Evolutionary conservation across 2,888 invertebrate species (phyloP), one percentile per base, ranked within the genome.

Genomic region (Coelopa pilipes): DNA sequence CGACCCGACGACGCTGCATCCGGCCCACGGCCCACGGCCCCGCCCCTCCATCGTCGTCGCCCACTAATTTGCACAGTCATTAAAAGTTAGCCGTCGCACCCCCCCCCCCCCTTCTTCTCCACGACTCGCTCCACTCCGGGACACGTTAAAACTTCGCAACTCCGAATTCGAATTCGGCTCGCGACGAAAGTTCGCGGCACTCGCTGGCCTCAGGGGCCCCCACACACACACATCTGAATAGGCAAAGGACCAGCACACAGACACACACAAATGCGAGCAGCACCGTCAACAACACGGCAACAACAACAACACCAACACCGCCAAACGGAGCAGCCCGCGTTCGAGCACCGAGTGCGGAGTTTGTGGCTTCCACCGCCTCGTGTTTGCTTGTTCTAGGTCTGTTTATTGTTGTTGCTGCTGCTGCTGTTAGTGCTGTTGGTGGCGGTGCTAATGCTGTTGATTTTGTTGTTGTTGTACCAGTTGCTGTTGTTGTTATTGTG

Each of bases 11-110:
- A 34, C 34, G 34, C 34, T 34, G 34, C 34, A 34, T 4, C 34
- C 7, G 13, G 12, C 24, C 21, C 57, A 21, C 19, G 57, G n/a
- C 9, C 57, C 57, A 21, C 21, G 24, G 4, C 11, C 57, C 57
- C 57, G 13, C 4, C 21, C 34, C 34, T 34, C 34, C 34, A 4
- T 34, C 57, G 19, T 17, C 19, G 57, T 21, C 24, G 24, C 17
- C 57, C 19, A 24, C 57, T 17, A 59, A 59, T 59, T 59, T 59
- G 57, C 21, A 2, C 13, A 59, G 21, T 59, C 57, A 59, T 59
- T 59, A 59, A 21, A 59, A 59, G 21, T 59, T 59, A 21, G 57
- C 21, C 24, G 21, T 19, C 57, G 13, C 13, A 1, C 10, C 21
- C 19, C 57, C 7, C 7, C n/a, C 13, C 0, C 15, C 3, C 13